Evolutionary conservation across 2,888 invertebrate genomes (phyloP).

Genomic region (Trachelus tabidus): DNA sequence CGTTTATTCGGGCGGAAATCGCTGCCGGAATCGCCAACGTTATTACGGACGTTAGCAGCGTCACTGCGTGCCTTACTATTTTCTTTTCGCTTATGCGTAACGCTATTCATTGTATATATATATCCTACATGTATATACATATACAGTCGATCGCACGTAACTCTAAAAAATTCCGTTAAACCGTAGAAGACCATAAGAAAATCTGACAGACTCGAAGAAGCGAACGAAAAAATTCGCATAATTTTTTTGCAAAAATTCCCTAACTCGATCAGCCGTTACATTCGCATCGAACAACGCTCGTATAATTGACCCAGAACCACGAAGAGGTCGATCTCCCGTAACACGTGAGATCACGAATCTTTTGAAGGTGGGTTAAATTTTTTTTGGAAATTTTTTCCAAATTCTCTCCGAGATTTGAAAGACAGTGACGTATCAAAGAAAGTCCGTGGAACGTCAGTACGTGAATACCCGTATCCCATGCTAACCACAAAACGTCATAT

Average conservation of each 20-base stretch:
- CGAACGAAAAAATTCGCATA: neutral
- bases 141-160: neutral
- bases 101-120: neutral
- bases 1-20: conserved; percentile 35
- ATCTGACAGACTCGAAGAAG: neutral
- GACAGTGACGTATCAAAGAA: neutral
- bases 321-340: neutral
- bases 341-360: neutral
- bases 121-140: neutral
- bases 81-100: neutral
- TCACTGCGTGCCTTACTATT: neutral
- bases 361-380: neutral
- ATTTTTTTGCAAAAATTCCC: neutral
- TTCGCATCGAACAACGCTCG: neutral
- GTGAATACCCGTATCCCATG: neutral
- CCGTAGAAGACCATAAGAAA: neutral
- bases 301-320: neutral
- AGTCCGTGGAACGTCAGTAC: neutral
- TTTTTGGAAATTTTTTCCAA: neutral
- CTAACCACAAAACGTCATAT: neutral
- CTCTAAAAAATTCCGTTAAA: neutral
- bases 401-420: neutral
- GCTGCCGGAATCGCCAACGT: neutral
- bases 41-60: neutral
- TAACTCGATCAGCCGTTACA: neutral